Evolutionary conservation across 2,888 invertebrate species (phyloP).

Genomic region (Tethea ocularis): DNA sequence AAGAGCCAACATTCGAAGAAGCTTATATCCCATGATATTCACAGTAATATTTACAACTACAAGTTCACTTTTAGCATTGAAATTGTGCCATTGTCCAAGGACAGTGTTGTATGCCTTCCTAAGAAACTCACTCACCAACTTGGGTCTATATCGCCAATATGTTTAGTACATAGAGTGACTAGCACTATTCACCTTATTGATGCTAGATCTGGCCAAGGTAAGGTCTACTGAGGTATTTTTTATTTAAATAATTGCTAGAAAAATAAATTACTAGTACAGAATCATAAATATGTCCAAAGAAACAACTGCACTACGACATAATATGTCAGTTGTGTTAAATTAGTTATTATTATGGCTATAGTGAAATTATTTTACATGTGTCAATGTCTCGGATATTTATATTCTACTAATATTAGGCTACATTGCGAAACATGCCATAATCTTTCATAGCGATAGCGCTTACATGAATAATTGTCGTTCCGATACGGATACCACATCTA

Average conservation of each 20-base stretch:
- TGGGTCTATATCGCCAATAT: conserved; percentile 94
- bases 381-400: too few relatives aligned
- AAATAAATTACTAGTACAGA: not conserved
- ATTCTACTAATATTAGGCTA: too few relatives aligned
- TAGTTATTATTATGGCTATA: too few relatives aligned
- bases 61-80: conserved; percentile 97
- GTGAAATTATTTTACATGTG: too few relatives aligned
- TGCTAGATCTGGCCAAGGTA: conserved; percentile 93
- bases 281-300: too few relatives aligned
- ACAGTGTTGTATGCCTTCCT: conserved; percentile 95
- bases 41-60: conserved; percentile 98
- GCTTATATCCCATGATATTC: conserved; percentile 97
- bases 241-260: conserved; percentile 3
- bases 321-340: too few relatives aligned
- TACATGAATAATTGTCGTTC: too few relatives aligned
- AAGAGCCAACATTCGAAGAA: conserved; percentile 96
- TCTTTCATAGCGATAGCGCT: too few relatives aligned
- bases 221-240: conserved; percentile 21
- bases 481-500: too few relatives aligned
- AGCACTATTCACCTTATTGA: conserved; percentile 97
- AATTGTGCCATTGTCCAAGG: conserved; percentile 97
- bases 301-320: not conserved
- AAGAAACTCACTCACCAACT: conserved; percentile 93
- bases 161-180: conserved; percentile 94
- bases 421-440: too few relatives aligned